phyloP scores from a whole-genome alignment of 2,797 vertebrate genomes.

The Scolopax rusticola region DNA sequence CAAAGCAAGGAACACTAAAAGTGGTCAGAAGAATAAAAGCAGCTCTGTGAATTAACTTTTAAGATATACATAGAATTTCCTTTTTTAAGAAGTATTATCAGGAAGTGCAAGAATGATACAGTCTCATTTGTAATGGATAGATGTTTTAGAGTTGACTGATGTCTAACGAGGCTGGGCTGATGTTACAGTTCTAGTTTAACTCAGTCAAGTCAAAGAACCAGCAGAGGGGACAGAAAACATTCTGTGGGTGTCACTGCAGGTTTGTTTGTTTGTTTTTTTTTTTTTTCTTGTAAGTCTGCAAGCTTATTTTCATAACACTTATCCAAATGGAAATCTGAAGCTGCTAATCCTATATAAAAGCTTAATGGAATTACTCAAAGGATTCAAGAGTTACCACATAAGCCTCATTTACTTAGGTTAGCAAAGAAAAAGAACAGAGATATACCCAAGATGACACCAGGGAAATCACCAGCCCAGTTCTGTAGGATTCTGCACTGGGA shows the following conservation, averaged over 20 bases:
- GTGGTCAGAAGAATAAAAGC: neutral
- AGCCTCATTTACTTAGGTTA: neutral
- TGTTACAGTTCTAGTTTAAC: neutral
- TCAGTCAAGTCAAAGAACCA: neutral
- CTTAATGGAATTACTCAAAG: conserved; percentile 41
- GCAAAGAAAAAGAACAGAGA: neutral
- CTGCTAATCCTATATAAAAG: conserved; percentile 58
- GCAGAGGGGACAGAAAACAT: neutral
- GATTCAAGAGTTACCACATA: conserved; percentile 12
- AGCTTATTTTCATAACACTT: conserved; percentile 37
- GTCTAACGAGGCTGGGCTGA: rapidly evolving
- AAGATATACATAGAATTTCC: neutral
- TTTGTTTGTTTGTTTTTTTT: neutral
- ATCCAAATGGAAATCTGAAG: conserved; percentile 48
- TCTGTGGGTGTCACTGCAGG: neutral
- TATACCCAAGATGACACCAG: neutral
- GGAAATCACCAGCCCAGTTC: neutral
- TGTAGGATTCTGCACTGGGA: neutral
- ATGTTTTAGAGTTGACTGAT: neutral
- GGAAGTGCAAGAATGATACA: neutral
- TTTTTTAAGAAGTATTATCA: neutral
- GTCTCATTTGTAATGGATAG: neutral
- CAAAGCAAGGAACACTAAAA: neutral
- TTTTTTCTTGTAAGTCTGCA: conserved; percentile 7
- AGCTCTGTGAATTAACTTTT: neutral